These are phyloP conservation scores for Poecilia gillii DNA, from an alignment of 2,797 vertebrate species.

Conservation along the genomic window DNA sequence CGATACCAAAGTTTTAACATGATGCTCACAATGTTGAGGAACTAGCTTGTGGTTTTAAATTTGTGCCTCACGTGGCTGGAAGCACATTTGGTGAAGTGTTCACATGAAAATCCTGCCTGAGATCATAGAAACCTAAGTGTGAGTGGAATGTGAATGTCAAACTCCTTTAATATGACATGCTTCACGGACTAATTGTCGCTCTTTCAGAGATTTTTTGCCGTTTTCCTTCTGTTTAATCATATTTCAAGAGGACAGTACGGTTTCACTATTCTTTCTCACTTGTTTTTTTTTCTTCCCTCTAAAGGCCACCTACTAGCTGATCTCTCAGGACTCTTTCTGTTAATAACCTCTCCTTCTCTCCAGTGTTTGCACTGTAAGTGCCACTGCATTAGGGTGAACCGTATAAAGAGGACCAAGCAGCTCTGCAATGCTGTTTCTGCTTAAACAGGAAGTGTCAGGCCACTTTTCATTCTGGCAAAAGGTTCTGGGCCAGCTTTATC, in stretches of 20 bases:
- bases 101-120: constrained; percentile 52
- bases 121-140: constrained; percentile 49
- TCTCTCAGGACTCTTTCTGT: constrained; percentile 57
- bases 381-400: constrained; percentile 38
- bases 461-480: constrained; percentile 40
- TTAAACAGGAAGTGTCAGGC: constrained; percentile 35
- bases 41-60: constrained; percentile 32
- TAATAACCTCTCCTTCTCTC: constrained; percentile 56
- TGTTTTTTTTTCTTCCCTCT: background rate
- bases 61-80: constrained; percentile 20
- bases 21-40: constrained; percentile 17
- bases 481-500: constrained; percentile 39
- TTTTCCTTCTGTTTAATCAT: constrained; percentile 48
- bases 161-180: constrained; percentile 45
- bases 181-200: constrained; percentile 39
- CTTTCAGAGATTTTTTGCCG: constrained; percentile 49
- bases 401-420: constrained; percentile 46
- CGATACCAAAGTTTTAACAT: background rate
- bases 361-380: constrained; percentile 48
- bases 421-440: constrained; percentile 43
- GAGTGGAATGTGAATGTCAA: constrained; percentile 38
- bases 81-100: constrained; percentile 10
- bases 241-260: constrained; percentile 21
- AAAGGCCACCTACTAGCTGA: constrained; percentile 52
- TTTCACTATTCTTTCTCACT: constrained; percentile 27